These are phyloP conservation scores for Balanococcus diminutus DNA, from an alignment of 2,888 invertebrate species.

Conservation along the genomic window DNA sequence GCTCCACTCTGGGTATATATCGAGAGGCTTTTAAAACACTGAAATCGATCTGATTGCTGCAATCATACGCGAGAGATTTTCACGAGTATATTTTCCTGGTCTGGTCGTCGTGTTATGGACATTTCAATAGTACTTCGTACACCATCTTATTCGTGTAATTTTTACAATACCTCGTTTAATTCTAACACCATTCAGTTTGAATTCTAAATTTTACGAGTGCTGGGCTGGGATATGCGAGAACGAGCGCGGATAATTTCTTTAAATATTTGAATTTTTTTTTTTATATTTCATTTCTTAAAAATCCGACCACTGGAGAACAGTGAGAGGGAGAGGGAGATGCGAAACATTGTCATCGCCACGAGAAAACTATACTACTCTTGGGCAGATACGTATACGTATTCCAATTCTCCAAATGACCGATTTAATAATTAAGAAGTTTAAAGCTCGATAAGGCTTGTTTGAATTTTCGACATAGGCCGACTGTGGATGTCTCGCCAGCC, in stretches of 20 bases:
- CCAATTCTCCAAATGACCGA: constrained; percentile 3
- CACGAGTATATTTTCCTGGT: too few relatives aligned
- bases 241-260: not conserved
- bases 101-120: too few relatives aligned
- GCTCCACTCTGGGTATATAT: too few relatives aligned
- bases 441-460: not conserved
- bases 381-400: not conserved
- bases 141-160: not conserved
- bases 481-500: not conserved
- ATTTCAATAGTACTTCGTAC: too few relatives aligned
- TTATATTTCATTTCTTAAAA: not conserved
- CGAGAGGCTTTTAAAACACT: not conserved
- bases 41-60: too few relatives aligned
- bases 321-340: not conserved
- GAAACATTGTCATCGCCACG: not conserved
- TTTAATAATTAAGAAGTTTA: constrained; percentile 5
- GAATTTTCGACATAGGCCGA: constrained; percentile 19
- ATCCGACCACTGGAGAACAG: not conserved
- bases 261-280: not conserved
- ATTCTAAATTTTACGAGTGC: not conserved
- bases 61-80: too few relatives aligned
- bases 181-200: not conserved
- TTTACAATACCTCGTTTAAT: not conserved
- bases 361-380: constrained; percentile 20
- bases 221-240: too few relatives aligned